These are phyloP conservation scores for Hydrotaea diabolus DNA, from an alignment of 2,888 invertebrate species.

Conservation along the genomic window DNA sequence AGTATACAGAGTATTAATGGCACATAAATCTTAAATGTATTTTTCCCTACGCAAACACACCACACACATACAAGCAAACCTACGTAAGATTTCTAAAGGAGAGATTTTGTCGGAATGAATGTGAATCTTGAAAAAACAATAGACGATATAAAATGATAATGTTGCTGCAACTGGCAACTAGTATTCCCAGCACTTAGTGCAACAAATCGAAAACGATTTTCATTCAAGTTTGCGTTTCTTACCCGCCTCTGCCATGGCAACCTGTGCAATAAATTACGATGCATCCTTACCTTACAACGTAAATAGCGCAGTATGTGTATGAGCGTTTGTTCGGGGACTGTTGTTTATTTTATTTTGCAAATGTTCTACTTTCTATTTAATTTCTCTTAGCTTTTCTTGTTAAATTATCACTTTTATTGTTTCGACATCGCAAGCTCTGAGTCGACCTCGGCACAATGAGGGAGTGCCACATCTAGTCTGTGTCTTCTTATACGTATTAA, in stretches of 20 bases:
- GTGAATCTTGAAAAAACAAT: constrained; percentile 2
- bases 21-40: constrained; percentile 29
- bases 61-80: background rate
- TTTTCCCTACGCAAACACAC: constrained; percentile 5
- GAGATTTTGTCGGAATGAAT: constrained; percentile 12
- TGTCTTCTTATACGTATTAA: constrained; percentile 3
- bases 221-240: constrained; percentile 16
- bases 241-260: background rate
- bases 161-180: background rate
- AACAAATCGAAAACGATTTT: constrained; percentile 22
- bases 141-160: background rate
- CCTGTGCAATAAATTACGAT: background rate
- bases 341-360: background rate
- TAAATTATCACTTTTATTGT: constrained; percentile 28
- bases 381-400: background rate
- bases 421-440: background rate
- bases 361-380: background rate
- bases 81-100: background rate
- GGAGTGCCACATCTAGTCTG: background rate
- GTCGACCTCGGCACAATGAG: background rate
- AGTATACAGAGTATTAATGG: constrained; percentile 52
- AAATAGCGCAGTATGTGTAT: background rate
- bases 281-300: background rate
- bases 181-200: background rate
- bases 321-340: background rate